Evolutionary conservation across 2,888 invertebrate genomes (phyloP).

Genomic region (Epistrophe eligans): DNA sequence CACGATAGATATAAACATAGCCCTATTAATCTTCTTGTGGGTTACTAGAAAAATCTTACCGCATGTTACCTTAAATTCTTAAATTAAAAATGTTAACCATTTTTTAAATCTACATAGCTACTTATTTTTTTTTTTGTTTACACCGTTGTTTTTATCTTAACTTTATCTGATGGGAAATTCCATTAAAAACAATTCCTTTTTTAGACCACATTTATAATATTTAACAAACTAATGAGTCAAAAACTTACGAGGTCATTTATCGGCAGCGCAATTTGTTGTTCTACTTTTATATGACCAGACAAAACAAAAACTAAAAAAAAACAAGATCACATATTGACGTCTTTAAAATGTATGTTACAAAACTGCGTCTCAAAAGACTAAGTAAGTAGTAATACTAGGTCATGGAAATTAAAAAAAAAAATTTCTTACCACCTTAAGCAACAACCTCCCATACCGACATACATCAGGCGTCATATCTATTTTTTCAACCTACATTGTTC

Average conservation of each 20-base stretch:
- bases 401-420: conserved; percentile 6
- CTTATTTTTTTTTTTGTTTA: too few species aligned
- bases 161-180: too few species aligned
- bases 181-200: not conserved
- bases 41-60: too few species aligned
- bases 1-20: too few species aligned
- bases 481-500: conserved; percentile 7
- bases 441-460: not conserved
- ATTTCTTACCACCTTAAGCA: not conserved
- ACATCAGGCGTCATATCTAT: not conserved
- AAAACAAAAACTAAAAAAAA: not conserved
- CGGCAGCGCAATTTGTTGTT: not conserved
- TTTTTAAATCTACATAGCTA: too few species aligned
- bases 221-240: not conserved
- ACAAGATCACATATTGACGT: not conserved
- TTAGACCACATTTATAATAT: not conserved
- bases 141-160: too few species aligned
- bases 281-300: not conserved
- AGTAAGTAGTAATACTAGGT: not conserved
- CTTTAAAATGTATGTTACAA: not conserved
- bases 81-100: too few species aligned
- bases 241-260: not conserved
- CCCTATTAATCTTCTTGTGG: too few species aligned
- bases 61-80: too few species aligned
- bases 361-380: not conserved